Evolutionary conservation across 2,113 vertebrate genomes (phyloP).

Genomic region (Scatophagus argus): DNA sequence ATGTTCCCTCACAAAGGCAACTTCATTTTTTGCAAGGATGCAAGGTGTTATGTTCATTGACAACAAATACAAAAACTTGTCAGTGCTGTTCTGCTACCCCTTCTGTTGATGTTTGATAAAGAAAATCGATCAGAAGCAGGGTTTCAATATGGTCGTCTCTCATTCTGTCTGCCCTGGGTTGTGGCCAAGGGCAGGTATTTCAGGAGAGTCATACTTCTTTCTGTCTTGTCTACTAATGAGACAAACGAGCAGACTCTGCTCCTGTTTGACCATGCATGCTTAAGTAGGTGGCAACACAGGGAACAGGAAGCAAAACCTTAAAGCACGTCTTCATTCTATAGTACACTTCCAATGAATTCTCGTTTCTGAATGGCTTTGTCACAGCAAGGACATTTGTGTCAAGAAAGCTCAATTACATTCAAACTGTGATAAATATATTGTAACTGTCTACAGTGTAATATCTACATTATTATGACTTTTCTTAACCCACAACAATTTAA

Average conservation of each 20-base stretch:
- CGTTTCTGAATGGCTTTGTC: conserved; percentile 12
- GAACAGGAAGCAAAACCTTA: conserved; percentile 64
- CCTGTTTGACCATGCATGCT: conserved; percentile 88
- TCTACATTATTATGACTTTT: conserved; percentile 7
- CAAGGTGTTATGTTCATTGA: conserved; percentile 48
- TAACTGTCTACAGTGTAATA: conserved; percentile 3
- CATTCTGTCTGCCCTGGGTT: conserved; percentile 69
- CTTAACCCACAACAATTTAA: background rate
- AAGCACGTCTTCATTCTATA: conserved; percentile 34
- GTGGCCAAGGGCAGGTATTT: conserved; percentile 82
- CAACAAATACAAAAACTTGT: conserved; percentile 24
- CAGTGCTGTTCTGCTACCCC: background rate
- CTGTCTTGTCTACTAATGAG: conserved; percentile 88
- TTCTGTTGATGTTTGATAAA: conserved; percentile 48
- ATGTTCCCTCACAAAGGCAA: conserved; percentile 29
- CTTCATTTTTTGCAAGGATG: conserved; percentile 43
- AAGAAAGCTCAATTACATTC: background rate
- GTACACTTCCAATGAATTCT: conserved; percentile 12
- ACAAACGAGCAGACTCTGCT: conserved; percentile 86
- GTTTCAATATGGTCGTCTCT: conserved; percentile 69
- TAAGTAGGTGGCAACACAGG: conserved; percentile 77
- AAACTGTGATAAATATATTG: conserved; percentile 2
- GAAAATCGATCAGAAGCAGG: conserved; percentile 64
- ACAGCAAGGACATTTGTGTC: conserved; percentile 1
- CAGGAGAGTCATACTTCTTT: conserved; percentile 82